phyloP scores from a whole-genome alignment of 2,888 invertebrate genomes.

The Lathronympha strigana region DNA sequence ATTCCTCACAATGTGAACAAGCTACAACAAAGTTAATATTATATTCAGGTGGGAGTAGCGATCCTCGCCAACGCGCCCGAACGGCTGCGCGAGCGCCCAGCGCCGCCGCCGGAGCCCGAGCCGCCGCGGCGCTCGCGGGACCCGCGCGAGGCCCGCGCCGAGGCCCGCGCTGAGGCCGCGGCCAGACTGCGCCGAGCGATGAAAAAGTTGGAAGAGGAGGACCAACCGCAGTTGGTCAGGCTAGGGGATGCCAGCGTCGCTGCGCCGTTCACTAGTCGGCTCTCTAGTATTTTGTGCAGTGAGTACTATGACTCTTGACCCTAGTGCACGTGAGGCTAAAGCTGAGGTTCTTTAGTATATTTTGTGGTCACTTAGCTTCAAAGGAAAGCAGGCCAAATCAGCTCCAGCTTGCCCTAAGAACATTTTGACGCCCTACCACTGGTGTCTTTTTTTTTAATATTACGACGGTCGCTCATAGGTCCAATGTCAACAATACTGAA shows the following conservation, averaged over 20 bases:
- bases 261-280: slow-evolving; percentile 98
- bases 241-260: slow-evolving; percentile 99
- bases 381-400: too few relatives aligned
- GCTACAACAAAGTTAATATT: not conserved
- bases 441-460: too few relatives aligned
- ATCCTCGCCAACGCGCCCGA: slow-evolving; percentile 93
- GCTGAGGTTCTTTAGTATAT: too few relatives aligned
- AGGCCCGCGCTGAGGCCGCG: slow-evolving; percentile 66
- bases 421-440: too few relatives aligned
- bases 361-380: too few relatives aligned
- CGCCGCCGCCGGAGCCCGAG: slow-evolving; percentile 88
- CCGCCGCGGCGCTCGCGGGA: slow-evolving; percentile 50
- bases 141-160: slow-evolving; percentile 57
- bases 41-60: slow-evolving; percentile 90
- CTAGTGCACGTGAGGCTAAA: too few relatives aligned
- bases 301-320: slow-evolving; percentile 64
- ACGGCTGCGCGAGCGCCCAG: slow-evolving; percentile 64
- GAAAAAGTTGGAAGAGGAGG: slow-evolving; percentile 94
- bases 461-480: too few relatives aligned
- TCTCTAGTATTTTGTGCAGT: slow-evolving; percentile 98
- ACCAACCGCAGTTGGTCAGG: slow-evolving; percentile 94
- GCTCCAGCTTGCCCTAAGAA: too few relatives aligned
- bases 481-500: too few relatives aligned
- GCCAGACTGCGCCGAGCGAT: slow-evolving; percentile 87
- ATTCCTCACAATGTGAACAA: too few relatives aligned